Base-by-base conservation (phyloP, 1,140 invertebrate genomes). In the Lepidurus packardi region DNA sequence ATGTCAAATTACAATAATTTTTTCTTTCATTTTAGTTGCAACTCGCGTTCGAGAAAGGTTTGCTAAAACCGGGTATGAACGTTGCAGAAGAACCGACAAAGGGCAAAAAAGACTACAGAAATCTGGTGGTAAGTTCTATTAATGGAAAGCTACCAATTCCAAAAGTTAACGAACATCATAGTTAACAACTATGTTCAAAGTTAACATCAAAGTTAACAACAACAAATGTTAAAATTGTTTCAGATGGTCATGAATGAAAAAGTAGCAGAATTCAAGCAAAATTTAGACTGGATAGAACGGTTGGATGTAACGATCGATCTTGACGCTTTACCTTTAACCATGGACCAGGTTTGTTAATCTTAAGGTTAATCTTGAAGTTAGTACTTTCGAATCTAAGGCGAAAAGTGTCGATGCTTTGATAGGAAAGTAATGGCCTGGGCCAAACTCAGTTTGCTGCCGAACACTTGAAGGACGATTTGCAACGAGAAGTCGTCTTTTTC, bases 391-490 rank as follows among this genome's bases (percentile, higher is more conserved):
- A 47, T 42, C 13, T 53, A 73, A 73, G 25, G 25, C 1, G 1
- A 24, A n/a, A 6, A 65, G 45, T n/a, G 42, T 73, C 74, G 76
- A 43, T 77, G 81, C 80, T 81, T 87, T 91, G 81, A 75, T 84
- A 44, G 77, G 80, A 82, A 81, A 76, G 65, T 76, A 73, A 83
- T 80, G 79, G 82, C 79, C 83, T 92, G 91, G 73, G 91, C 89
- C 80, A 90, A 88, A 90, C 89, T 80, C 85, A 89, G 7, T 87
- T 90, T 1, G 86, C 88, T 2, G 90, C 93, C 76, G 93, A 95
- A 86, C 90, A 91, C 2, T 90, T 94, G 0, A 84, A 97, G n/a
- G 94, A 97, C 88, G 96, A 98, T 84, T 97, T 98, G 82, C 92
- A 93, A 83, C 87, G 96, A 73, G 96, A 98, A 87, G 94, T 93